Percentiles rank a stretch among this genome's conserved stretches.
phyloP scores from a whole-genome alignment of 2,888 invertebrate species.

The Leucoma salicis region DNA sequence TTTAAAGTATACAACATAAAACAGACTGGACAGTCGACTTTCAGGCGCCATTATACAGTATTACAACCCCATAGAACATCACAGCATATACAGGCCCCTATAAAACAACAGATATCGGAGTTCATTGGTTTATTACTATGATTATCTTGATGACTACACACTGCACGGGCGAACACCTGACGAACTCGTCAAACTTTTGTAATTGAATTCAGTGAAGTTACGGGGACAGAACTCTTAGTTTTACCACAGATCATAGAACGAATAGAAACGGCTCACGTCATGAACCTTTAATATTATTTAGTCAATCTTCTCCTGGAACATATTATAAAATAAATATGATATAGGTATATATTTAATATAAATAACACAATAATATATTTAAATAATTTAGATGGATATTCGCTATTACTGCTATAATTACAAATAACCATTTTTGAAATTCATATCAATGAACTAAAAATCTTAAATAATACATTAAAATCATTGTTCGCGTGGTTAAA shows the following conservation, averaged over 20 bases:
- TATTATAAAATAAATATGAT: too few species aligned
- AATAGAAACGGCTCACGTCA: neutral
- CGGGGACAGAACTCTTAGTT: conserved; percentile 66
- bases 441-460: too few species aligned
- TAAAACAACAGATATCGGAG: conserved; percentile 25
- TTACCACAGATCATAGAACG: neutral
- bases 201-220: conserved; percentile 72
- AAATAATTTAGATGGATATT: too few species aligned
- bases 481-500: too few species aligned
- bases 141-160: conserved; percentile 28
- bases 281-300: too few species aligned
- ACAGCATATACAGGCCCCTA: conserved; percentile 9
- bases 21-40: neutral
- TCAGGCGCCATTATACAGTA: neutral
- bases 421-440: too few species aligned
- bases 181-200: conserved; percentile 75
- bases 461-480: too few species aligned
- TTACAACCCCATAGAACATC: neutral
- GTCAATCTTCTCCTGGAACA: too few species aligned
- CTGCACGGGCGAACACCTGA: conserved; percentile 45
- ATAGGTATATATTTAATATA: too few species aligned
- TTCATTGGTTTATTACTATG: conserved; percentile 26
- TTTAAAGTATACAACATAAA: too few species aligned
- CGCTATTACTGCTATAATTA: too few species aligned
- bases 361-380: too few species aligned